Evolutionary conservation across 2,113 vertebrate genomes (phyloP), one percentile per base, ranked within the genome.

Genomic region (Semnopithecus entellus): DNA sequence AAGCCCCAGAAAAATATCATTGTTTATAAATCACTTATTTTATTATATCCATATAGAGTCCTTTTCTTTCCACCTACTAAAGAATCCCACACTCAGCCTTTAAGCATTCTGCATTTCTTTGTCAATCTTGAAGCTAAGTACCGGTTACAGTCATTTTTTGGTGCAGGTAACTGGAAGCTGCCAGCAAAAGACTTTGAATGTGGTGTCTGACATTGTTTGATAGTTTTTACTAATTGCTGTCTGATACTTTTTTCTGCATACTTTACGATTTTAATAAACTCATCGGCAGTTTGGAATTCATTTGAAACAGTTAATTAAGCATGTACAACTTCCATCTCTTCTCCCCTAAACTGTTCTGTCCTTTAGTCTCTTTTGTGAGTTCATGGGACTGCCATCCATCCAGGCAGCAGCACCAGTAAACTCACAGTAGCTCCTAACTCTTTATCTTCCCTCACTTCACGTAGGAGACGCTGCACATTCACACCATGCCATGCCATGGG

Each of bases 141-240:
- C 99, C 98, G 99, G 99, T 99, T 99, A 99, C 99, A 99, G 98
- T 99, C 99, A 10, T 99, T 99, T 99, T 99, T 99, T 99, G 98
- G 99, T 99, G 98, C 99, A 99, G 97, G 99, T 99, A 97, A 99
- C 99, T 0, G 99, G 99, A 43, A 99, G 99, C 97, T 99, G 99
- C 97, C 99, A 99, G 96, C 99, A 99, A 97, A 99, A 98, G 98
- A 99, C 99, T 97, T 99, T 99, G 98, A 99, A 99, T 30, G 99
- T 99, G 98, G 99, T 99, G 98, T 99, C 99, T 64, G 99, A 99
- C 99, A 99, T 99, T 30, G 99, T 99, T 98, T 99, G 99, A 98
- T 99, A 99, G 98, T 99, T 99, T 90, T 99, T 99, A 64, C 27
- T 30, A 98, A 99, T 99, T 40, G 99, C 99, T 93, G 98, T 99